These are phyloP conservation scores for Micrasema minimum DNA, from an alignment of 1,140 invertebrate species.

Conservation along the genomic window DNA sequence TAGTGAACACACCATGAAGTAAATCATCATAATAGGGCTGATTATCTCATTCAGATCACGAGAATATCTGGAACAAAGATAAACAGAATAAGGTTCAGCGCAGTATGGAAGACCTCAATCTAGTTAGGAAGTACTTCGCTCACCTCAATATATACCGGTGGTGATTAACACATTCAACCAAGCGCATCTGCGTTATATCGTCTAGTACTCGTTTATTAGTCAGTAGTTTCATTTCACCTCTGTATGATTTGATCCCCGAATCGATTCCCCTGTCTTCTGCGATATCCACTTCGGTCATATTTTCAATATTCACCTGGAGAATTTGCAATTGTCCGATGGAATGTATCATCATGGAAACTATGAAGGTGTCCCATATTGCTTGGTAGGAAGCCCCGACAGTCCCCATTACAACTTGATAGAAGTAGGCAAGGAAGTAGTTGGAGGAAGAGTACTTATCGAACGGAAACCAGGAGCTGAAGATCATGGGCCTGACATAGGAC, in stretches of 20 bases:
- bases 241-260: not conserved
- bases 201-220: not conserved
- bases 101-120: not conserved
- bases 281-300: constrained; percentile 33
- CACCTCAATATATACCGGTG: constrained; percentile 48
- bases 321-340: constrained; percentile 51
- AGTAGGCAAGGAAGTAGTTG: constrained; percentile 47
- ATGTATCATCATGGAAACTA: constrained; percentile 52
- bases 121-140: not conserved
- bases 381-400: constrained; percentile 47
- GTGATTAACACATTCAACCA: constrained; percentile 52
- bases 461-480: constrained; percentile 55
- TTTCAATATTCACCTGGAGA: constrained; percentile 44
- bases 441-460: constrained; percentile 48
- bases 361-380: constrained; percentile 51
- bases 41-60: constrained; percentile 53
- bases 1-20: constrained; percentile 57
- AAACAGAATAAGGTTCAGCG: not conserved
- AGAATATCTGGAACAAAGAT: constrained; percentile 53
- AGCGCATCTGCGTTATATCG: not conserved
- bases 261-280: not conserved
- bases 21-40: constrained; percentile 57
- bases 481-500: constrained; percentile 46
- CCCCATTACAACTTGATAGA: constrained; percentile 49
- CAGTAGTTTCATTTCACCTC: not conserved